Evolutionary conservation across 2,113 vertebrate genomes (phyloP), one percentile per base, ranked within the genome.

Genomic region (Planiliza haematocheilus): DNA sequence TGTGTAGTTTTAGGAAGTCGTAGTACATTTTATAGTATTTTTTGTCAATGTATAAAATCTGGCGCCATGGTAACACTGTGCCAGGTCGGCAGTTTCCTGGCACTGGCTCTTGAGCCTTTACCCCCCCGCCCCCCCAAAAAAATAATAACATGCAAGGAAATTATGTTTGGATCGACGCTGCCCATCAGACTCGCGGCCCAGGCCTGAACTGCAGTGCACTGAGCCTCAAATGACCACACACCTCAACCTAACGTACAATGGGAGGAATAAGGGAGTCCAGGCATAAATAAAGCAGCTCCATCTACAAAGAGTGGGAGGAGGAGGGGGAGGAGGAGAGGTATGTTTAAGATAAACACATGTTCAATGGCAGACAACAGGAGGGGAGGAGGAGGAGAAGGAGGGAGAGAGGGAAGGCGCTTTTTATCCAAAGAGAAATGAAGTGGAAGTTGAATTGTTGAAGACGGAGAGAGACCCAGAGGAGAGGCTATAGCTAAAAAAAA

Each of bases 331-430:
- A 10, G 8, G 56, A 24, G 8, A 78, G 38, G 89, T 86, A 89
- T 88, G 84, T 89, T 83, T 60, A 86, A 90, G 68, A 89, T 91
- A 91, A 91, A 92, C 89, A 91, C 74, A 85, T 48, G 11, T 68
- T 72, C 16, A 81, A 74, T 46, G 1, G 53, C 61, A 70, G 73
- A 66, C 59, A 83, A 70, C 39, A 70, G 21, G 8, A 16, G 42
- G 37, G 49, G 56, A 36, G 61, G 56, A 21, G 45, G 57, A 17
- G 59, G 56, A 21, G 45, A 58, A 17, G 59, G 45, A 16, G 21
- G 10, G 18, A n/a, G 38, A 48, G 42, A 45, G 38, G 58, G 61
- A n/a, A 20, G 9, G 63, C 49, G 36, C 13, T 57, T 30, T 55
- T 64, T 49, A 18, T 51, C 55, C 49, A 45, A 53, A 53, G 68